Conservation (phyloP, 2,888 invertebrate genomes). For the Rotaria macrura region DNA sequence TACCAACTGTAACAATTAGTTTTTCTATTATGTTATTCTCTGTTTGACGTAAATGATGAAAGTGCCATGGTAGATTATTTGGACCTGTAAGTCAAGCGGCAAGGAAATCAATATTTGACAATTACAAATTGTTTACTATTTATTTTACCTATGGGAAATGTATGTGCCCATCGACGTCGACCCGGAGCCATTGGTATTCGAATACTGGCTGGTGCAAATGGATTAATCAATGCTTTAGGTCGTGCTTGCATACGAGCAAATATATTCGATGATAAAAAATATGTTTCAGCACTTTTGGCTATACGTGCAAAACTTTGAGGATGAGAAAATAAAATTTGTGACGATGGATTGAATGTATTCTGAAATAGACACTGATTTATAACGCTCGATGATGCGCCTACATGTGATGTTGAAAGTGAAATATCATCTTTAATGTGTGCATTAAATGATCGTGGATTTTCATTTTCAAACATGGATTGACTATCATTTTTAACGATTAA, state of each 20-base stretch:
- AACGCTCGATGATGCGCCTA: not conserved
- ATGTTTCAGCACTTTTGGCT: not conserved
- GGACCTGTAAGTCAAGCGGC: not conserved
- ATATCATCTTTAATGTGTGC: not conserved
- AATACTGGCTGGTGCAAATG: constrained; percentile 92
- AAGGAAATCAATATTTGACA: too few species aligned
- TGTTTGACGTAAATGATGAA: not conserved
- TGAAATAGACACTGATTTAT: not conserved
- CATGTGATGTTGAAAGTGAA: not conserved
- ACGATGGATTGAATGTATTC: not conserved
- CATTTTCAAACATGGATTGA: not conserved
- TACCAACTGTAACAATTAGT: not conserved
- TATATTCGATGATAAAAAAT: not conserved
- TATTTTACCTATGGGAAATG: constrained; percentile 74
- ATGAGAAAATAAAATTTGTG: not conserved
- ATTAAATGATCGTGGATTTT: not conserved
- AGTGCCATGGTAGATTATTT: not conserved
- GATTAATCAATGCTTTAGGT: constrained; percentile 66
- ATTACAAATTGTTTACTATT: too few species aligned
- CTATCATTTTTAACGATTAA: not conserved
- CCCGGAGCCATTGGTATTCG: constrained; percentile 89
- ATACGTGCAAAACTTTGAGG: not conserved
- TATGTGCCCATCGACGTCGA: constrained; percentile 89
- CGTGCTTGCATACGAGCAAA: not conserved
- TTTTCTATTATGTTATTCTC: not conserved